These are phyloP conservation scores for Micronycteris hirsuta DNA, from an alignment of 2,113 vertebrate genomes.

Conservation along the genomic window DNA sequence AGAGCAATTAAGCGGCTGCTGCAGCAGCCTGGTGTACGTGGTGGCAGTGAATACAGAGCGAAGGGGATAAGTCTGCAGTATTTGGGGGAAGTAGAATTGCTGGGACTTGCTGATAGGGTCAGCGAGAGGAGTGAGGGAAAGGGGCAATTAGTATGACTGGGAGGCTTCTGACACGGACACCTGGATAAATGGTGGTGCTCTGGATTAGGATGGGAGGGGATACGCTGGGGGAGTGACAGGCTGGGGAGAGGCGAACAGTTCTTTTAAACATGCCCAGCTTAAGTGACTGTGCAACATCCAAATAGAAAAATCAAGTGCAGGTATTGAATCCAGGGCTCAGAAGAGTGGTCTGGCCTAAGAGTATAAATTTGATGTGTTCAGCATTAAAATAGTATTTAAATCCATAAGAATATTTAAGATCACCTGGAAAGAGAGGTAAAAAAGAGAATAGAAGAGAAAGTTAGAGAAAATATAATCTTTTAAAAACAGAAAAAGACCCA, in stretches of 20 bases:
- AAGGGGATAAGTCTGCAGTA: not conserved
- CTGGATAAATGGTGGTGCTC: not conserved
- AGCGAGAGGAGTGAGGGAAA: not conserved
- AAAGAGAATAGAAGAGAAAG: not conserved
- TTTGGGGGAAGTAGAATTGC: not conserved
- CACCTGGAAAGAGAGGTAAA: not conserved
- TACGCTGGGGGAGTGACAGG: not conserved
- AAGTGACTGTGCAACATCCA: not conserved
- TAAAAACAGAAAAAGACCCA: not conserved
- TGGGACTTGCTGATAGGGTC: not conserved
- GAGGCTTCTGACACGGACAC: not conserved
- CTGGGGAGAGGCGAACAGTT: not conserved
- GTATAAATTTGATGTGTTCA: not conserved
- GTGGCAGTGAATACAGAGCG: not conserved
- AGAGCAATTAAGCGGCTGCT: not conserved
- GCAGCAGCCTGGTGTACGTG: not conserved
- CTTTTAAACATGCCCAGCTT: not conserved
- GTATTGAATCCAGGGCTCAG: not conserved
- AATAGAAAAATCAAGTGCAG: not conserved
- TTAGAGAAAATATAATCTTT: not conserved
- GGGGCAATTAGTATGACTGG: not conserved
- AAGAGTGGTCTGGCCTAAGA: not conserved
- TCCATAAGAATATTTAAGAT: not conserved
- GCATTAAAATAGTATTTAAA: not conserved
- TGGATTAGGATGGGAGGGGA: not conserved